Evolutionary conservation across 2,888 invertebrate species (phyloP), one percentile per base, ranked within the genome.

Genomic region (Nomada goodeniana): DNA sequence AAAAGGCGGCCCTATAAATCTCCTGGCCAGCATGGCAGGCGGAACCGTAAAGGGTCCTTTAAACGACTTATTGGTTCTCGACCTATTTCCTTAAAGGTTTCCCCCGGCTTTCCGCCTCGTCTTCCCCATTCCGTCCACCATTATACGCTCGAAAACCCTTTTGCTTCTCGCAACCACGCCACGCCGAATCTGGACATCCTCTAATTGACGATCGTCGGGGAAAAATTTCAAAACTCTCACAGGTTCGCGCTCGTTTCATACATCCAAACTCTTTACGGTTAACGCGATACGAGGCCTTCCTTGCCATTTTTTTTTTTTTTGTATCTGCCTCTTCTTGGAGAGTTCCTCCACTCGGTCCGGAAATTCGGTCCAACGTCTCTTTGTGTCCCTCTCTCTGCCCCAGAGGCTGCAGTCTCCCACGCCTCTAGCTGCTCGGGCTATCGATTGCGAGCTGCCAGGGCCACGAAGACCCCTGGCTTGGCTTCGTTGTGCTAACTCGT

Each of bases 391-490:
- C 76, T 50, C 63, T 79, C 81, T 70, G 68, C 70, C 72, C 65
- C 80, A 67, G 81, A 80, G 80, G 78, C 80, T 75, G 87, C 85
- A 87, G 82, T 82, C 89, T 88, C 86, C 87, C 88, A 84, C 71
- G 86, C 86, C 86, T 86, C 88, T 80, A 81, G 81, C 79, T 89
- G 84, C 88, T 86, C 88, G 86, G 84, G 85, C 90, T 91, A 91
- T 91, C 90, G 91, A 91, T 91, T 91, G 89, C 90, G 80, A 88
- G 86, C 89, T 84, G 82, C 88, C 88, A 88, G 89, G 87, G 85
- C 89, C 88, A 86, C 83, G 76, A 83, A 83, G 85, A 86, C 78
- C 87, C 86, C 87, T 87, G 83, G 82, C 80, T 78, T 83, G 77
- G 70, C 84, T 81, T 85, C 85, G 85, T 87, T 86, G 85, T 87